Evolutionary conservation across 2,113 vertebrate genomes (phyloP).

Genomic region (Ammospiza caudacuta): DNA sequence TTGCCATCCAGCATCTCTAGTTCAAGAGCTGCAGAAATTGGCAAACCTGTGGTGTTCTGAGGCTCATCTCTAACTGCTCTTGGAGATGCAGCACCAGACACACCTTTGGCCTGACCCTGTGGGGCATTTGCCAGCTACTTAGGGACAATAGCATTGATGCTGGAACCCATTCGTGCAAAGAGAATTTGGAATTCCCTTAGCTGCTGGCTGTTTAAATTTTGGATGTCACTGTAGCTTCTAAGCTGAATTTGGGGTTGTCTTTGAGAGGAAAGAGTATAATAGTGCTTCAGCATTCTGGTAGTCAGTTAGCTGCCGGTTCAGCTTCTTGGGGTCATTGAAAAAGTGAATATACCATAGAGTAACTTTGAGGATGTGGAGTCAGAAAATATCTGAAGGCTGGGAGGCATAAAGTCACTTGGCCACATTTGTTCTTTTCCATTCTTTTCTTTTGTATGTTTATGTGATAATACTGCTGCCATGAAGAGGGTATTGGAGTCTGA

Average conservation of each 20-base stretch:
- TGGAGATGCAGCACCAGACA: background rate
- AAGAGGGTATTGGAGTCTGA: background rate
- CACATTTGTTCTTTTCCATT: background rate
- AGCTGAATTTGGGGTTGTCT: background rate
- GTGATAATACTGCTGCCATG: background rate
- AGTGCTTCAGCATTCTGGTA: background rate
- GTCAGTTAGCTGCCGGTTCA: background rate
- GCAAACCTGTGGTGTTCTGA: background rate
- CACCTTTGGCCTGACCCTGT: background rate
- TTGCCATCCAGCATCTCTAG: background rate
- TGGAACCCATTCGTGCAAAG: background rate
- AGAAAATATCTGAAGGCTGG: background rate
- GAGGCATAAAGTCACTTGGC: background rate
- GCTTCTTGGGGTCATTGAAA: background rate
- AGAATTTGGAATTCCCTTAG: background rate
- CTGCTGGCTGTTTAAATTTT: background rate
- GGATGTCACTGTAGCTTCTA: background rate
- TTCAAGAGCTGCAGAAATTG: background rate
- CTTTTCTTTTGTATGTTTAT: background rate
- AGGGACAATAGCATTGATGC: background rate
- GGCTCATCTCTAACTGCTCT: fast-evolving
- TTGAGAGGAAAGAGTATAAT: background rate
- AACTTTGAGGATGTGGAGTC: background rate
- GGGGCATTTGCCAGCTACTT: background rate
- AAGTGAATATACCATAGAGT: background rate